Conservation (phyloP, 2,888 invertebrate genomes). For the Pristionchus japonicus region DNA sequence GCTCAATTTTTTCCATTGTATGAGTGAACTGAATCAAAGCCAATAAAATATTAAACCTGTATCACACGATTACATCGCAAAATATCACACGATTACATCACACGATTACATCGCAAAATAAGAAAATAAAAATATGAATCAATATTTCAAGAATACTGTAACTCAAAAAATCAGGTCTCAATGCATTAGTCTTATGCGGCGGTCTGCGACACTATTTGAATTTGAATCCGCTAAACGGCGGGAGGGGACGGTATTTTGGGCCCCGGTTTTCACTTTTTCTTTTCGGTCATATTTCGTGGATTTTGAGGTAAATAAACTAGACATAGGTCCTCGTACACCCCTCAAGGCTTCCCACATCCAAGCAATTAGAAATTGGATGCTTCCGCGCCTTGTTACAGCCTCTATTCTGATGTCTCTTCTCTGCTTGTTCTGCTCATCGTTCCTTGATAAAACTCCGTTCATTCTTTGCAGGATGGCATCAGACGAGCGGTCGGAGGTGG, state of each 20-base stretch:
- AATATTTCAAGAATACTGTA: not conserved
- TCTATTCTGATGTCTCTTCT: not conserved
- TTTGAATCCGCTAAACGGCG: not conserved
- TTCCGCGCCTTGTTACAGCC: no score
- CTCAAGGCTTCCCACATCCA: not conserved
- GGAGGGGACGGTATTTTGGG: constrained; percentile 29
- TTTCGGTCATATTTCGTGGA: not conserved
- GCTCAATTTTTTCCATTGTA: constrained; percentile 15
- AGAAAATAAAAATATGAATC: not conserved
- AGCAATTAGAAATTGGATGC: not conserved
- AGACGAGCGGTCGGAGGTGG: constrained; percentile 14
- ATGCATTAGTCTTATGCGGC: not conserved
- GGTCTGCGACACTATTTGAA: not conserved
- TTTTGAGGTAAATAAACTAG: no score
- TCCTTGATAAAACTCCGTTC: not conserved
- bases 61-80: not conserved
- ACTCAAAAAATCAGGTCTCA: not conserved
- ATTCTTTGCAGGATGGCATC: not conserved
- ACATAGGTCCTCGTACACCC: not conserved
- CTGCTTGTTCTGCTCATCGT: not conserved
- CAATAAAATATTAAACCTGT: not conserved
- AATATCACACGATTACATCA: no score
- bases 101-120: not conserved
- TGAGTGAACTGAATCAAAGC: not conserved
- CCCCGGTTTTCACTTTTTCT: not conserved